Percentiles rank a stretch among this genome's conserved stretches.
Evolutionary conservation across 23 tunicate species (phyloP).

Genomic region (Phallusia fumigata): DNA sequence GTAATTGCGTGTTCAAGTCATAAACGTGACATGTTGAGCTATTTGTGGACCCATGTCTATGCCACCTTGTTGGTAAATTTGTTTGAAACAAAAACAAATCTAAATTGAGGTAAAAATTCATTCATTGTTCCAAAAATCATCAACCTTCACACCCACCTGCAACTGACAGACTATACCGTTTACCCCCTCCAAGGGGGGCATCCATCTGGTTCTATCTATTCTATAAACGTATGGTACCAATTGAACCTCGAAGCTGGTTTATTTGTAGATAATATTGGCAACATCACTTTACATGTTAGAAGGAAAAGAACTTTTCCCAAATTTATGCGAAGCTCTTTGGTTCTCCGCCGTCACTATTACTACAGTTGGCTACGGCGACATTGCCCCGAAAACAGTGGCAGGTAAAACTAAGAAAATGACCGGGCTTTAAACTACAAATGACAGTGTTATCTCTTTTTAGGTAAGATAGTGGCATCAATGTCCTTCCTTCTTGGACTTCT

Average conservation of each 20-base stretch:
- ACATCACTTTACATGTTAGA: constrained; percentile 25
- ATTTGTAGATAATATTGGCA: constrained; percentile 43
- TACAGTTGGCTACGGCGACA: constrained; percentile 68
- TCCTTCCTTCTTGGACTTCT: constrained; percentile 50
- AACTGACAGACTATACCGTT: no score
- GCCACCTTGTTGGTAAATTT: no score
- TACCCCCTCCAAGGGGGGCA: no score
- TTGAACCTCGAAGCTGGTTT: neutral
- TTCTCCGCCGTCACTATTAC: constrained; percentile 66
- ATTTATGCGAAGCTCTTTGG: constrained; percentile 64
- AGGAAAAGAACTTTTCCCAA: constrained; percentile 18
- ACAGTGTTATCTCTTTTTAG: constrained; percentile 2
- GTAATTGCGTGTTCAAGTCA: no score
- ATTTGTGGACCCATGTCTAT: no score
- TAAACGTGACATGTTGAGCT: no score
- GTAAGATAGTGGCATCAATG: constrained; percentile 57
- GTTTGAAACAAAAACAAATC: no score
- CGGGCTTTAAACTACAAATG: neutral
- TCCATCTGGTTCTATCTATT: no score
- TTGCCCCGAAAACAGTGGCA: constrained; percentile 38
- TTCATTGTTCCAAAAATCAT: no score
- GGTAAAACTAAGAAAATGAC: constrained; percentile 18
- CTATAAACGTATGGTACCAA: no score
- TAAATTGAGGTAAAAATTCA: no score
- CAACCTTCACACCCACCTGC: no score